Evolutionary conservation across 2,113 vertebrate genomes (phyloP).

Genomic region (Vulpes ferrilata): DNA sequence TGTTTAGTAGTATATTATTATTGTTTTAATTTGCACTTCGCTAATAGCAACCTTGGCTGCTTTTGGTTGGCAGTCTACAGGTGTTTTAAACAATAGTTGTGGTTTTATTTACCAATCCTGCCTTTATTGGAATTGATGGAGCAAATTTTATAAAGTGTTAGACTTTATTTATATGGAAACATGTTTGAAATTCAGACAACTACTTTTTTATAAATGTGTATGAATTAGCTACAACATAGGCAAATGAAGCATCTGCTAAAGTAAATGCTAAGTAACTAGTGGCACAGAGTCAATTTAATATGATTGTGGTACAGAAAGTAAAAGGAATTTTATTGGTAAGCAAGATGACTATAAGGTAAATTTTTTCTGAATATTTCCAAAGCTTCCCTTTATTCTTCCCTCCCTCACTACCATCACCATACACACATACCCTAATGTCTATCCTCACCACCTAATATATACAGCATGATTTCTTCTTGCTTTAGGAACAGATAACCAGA

Average conservation of each 20-base stretch:
- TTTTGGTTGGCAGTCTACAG: slow-evolving; percentile 18
- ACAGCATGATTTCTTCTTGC: slow-evolving; percentile 6
- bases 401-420: neutral
- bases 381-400: neutral
- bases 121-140: neutral
- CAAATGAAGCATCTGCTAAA: slow-evolving; percentile 51
- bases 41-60: neutral
- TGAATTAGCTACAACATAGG: slow-evolving; percentile 53
- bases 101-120: slow-evolving; percentile 19
- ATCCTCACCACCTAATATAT: neutral
- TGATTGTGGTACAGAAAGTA: slow-evolving; percentile 20
- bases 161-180: neutral
- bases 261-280: slow-evolving; percentile 35
- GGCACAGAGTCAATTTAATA: slow-evolving; percentile 48
- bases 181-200: slow-evolving; percentile 33
- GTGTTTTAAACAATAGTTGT: slow-evolving; percentile 39
- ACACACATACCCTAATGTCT: neutral
- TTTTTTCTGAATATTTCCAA: slow-evolving; percentile 36
- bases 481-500: neutral
- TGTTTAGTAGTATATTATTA: neutral
- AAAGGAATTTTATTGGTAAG: slow-evolving; percentile 56
- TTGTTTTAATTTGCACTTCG: slow-evolving; percentile 50
- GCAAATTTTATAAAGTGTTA: slow-evolving; percentile 49
- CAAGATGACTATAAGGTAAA: slow-evolving; percentile 28
- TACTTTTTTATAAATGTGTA: slow-evolving; percentile 56